Evolutionary conservation across 2,113 vertebrate species (phyloP).

Genomic region (Tachycineta bicolor): DNA sequence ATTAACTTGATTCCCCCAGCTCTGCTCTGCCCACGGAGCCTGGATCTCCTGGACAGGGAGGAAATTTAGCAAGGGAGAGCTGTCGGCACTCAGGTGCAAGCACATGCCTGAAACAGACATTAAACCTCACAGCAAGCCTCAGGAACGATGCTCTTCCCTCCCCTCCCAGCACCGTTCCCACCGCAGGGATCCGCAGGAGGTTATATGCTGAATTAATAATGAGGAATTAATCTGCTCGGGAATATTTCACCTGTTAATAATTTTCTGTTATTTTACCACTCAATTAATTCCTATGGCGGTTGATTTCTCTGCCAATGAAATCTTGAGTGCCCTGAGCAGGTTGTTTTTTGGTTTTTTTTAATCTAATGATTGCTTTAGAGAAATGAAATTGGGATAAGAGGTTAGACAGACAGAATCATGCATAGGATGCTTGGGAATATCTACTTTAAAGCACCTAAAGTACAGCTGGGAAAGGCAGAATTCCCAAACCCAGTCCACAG

Average conservation of each 20-base stretch:
- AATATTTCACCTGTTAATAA: slow-evolving; percentile 29
- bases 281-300: not conserved
- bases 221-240: not conserved
- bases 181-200: not conserved
- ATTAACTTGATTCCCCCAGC: not conserved
- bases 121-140: not conserved
- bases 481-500: not conserved
- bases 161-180: not conserved
- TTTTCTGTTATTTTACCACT: not conserved
- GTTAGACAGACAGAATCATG: not conserved
- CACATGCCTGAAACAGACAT: not conserved
- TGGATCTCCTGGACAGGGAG: not conserved
- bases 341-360: not conserved
- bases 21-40: rapidly evolving
- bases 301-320: not conserved
- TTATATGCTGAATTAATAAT: slow-evolving; percentile 12
- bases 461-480: not conserved
- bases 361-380: not conserved
- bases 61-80: not conserved
- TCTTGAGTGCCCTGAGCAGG: not conserved
- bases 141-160: not conserved
- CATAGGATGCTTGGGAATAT: not conserved
- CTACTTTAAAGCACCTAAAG: not conserved
- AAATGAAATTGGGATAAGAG: not conserved
- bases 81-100: not conserved